Base-by-base conservation (phyloP, 1,140 invertebrate species). In the Lucilia sericata region DNA sequence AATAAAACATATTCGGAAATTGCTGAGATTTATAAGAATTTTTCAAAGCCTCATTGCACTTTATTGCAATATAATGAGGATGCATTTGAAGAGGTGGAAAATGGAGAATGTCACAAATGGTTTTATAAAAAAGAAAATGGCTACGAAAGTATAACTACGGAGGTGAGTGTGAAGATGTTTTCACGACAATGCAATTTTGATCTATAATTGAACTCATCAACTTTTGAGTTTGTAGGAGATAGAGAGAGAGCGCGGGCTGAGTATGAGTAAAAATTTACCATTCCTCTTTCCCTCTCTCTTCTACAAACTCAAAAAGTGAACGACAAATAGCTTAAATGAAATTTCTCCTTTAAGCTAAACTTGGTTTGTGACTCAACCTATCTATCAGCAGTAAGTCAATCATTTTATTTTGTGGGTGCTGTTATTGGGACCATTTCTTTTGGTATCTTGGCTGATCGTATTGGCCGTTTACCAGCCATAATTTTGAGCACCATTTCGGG, bases 331-430 rank as follows among this genome's bases (percentile, higher is more conserved):
- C 25, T 30, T 30, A 30, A 30, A 30, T 30, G 3, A 30, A 30
- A 30, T 30, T 30, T 30, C 10, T 70, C 4, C 74, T 55, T 87
- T 83, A 86, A 94, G 93, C 87, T 93, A 17, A 88, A 93, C 84
- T 94, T 94, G 94, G 92, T 94, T 8, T 94, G 94, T 85, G 88
- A 92, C 0, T 89, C 93, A 55, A 89, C 91, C 82, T 94, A 93
- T 92, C 92, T 92, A 86, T 88, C 92, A 55, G 92, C 92, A 9
- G 86, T 93, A 14, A 92, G 93, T 4, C 93, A 94, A 88, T 93
- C 93, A 2, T 89, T 94, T 47, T 94, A 93, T 88, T 94, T 94
- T 86, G 87, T 93, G 13, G 94, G 94, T 9, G 93, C 93, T 8
- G 91, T 93, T 0, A 51, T 93, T 14, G 94, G 94, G 13, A 93